Percentiles rank a stretch among this genome's conserved stretches.
Conservation (phyloP, 2,113 vertebrate species). For the Campylomormyrus tamandua region DNA sequence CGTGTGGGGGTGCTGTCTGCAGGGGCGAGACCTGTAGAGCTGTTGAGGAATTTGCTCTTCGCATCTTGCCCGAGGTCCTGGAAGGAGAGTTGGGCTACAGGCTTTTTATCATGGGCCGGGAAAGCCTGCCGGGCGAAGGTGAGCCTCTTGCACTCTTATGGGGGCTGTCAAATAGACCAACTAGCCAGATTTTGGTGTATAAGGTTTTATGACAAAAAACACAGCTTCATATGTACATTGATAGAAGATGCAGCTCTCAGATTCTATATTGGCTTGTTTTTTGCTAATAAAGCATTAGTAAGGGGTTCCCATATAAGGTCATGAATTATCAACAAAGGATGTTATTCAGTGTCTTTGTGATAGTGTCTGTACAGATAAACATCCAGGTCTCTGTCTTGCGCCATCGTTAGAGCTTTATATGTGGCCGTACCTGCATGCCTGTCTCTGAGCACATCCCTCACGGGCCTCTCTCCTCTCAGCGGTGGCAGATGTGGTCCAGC, state of each 20-base stretch:
- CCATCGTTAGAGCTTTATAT: background rate
- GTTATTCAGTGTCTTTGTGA: background rate
- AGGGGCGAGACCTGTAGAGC: constrained; percentile 34
- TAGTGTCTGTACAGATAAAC: background rate
- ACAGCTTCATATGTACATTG: background rate
- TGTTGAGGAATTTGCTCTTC: constrained; percentile 62
- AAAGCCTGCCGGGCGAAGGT: constrained; percentile 78
- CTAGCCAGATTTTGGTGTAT: background rate
- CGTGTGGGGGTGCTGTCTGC: constrained; percentile 32
- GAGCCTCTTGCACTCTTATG: constrained; percentile 9
- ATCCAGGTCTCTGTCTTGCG: background rate
- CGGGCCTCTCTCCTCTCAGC: constrained; percentile 48
- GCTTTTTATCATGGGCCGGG: constrained; percentile 78
- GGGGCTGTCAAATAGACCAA: background rate
- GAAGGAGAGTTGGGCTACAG: constrained; percentile 77
- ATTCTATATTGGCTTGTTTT: background rate
- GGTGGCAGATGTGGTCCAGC: constrained; percentile 62
- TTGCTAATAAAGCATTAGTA: background rate
- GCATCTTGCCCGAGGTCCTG: constrained; percentile 72
- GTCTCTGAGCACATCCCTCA: background rate
- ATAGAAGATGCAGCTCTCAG: background rate
- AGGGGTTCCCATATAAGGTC: background rate
- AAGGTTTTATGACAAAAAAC: background rate
- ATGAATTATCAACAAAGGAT: background rate
- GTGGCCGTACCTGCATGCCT: background rate